Percentiles rank a stretch among this genome's conserved stretches.
Conservation (phyloP, 2,797 vertebrate genomes). For the Clarias fuscus region DNA sequence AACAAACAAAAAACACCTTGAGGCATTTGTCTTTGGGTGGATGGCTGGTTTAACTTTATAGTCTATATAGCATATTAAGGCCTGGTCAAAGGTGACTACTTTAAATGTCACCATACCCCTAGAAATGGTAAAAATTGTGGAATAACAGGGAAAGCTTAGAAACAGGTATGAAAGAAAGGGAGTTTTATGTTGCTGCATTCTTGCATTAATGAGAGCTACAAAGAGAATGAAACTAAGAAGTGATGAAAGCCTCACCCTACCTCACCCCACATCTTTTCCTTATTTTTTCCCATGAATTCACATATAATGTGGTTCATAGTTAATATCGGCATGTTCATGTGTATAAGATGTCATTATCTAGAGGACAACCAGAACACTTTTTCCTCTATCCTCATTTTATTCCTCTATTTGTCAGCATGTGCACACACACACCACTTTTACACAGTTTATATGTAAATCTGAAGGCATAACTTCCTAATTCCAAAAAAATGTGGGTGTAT, state of each 20-base stretch:
- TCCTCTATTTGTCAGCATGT: too few relatives aligned
- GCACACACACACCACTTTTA: background rate
- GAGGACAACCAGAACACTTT: background rate
- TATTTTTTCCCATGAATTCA: background rate
- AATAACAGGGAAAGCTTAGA: background rate
- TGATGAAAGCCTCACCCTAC: background rate
- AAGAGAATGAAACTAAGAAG: background rate
- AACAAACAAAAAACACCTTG: conserved; percentile 9
- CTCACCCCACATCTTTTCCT: background rate
- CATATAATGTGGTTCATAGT: background rate
- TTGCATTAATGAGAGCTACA: background rate
- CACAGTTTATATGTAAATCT: background rate
- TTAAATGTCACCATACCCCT: background rate
- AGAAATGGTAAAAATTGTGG: background rate
- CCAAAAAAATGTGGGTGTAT: background rate
- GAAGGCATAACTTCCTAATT: background rate
- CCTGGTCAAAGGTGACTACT: too few relatives aligned
- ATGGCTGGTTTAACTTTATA: background rate
- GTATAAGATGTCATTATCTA: background rate
- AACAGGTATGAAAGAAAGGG: background rate
- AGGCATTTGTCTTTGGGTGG: background rate
- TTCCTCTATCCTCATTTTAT: background rate
- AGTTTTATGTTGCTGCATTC: background rate
- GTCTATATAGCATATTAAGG: background rate
- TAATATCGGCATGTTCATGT: background rate